These are phyloP conservation scores for Lepidurus apus DNA, from an alignment of 1,140 invertebrate genomes.

Conservation along the genomic window DNA sequence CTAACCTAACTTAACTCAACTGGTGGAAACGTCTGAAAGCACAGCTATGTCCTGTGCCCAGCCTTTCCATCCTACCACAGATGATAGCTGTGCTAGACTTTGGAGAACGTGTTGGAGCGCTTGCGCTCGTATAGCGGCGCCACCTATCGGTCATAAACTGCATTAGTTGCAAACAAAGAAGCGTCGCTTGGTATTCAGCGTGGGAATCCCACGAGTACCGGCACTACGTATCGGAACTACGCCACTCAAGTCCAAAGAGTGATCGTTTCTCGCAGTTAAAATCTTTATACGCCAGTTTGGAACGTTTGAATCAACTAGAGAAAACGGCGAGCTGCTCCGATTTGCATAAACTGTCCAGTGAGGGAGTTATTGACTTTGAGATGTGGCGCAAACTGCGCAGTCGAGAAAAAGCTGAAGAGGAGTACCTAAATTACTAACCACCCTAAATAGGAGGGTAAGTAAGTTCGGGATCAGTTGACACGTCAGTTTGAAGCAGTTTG, in stretches of 20 bases:
- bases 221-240: background rate
- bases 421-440: too few relatives aligned
- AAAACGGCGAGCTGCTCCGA: constrained; percentile 66
- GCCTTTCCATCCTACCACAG: too few relatives aligned
- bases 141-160: too few relatives aligned
- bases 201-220: background rate
- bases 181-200: too few relatives aligned
- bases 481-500: background rate
- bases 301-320: constrained; percentile 75
- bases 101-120: too few relatives aligned
- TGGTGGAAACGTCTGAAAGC: too few relatives aligned
- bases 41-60: too few relatives aligned
- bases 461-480: constrained; percentile 20
- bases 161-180: too few relatives aligned
- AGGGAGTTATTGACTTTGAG: constrained; percentile 76
- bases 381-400: constrained; percentile 71
- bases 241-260: constrained; percentile 22
- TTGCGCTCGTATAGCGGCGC: too few relatives aligned
- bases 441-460: too few relatives aligned
- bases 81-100: too few relatives aligned
- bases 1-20: too few relatives aligned
- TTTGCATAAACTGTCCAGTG: constrained; percentile 59
- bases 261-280: constrained; percentile 69
- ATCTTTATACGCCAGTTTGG: constrained; percentile 77
- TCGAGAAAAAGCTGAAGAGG: constrained; percentile 74